A percentile compares a stretch with the other conserved stretches of the same genome.
Evolutionary conservation across 2,888 invertebrate species (phyloP).

Genomic region (Venusia cambrica): DNA sequence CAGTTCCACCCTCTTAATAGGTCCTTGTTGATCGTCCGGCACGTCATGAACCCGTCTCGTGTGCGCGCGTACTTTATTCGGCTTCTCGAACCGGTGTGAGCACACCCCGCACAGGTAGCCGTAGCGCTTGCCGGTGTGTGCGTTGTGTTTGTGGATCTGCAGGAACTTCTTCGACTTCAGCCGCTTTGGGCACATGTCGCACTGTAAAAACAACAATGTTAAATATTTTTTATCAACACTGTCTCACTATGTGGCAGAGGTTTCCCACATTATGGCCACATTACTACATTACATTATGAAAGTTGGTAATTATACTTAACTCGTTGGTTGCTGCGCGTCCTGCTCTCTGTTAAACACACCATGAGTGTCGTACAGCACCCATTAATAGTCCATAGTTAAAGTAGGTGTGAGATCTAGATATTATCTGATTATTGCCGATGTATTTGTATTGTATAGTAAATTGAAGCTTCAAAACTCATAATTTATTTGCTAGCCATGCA

Average conservation of each 20-base stretch:
- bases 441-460: no score
- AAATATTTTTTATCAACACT: not conserved
- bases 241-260: not conserved
- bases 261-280: no score
- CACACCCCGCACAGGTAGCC: conserved; percentile 65
- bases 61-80: conserved; percentile 63
- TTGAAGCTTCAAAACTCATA: no score
- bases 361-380: no score
- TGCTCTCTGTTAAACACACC: no score
- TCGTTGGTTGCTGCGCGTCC: no score
- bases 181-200: conserved; percentile 69
- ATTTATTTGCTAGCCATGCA: no score
- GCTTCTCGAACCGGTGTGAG: conserved; percentile 69
- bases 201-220: conserved; percentile 39
- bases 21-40: conserved; percentile 55
- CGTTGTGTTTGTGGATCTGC: conserved; percentile 72
- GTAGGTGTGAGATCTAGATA: no score
- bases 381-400: no score
- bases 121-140: conserved; percentile 66
- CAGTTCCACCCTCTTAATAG: conserved; percentile 58
- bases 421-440: no score
- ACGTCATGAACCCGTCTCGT: conserved; percentile 61
- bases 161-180: conserved; percentile 71
- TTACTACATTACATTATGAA: no score
- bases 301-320: no score